These are phyloP conservation scores for Leptosomus discolor DNA, from an alignment of 2,113 vertebrate genomes.

Conservation along the genomic window DNA sequence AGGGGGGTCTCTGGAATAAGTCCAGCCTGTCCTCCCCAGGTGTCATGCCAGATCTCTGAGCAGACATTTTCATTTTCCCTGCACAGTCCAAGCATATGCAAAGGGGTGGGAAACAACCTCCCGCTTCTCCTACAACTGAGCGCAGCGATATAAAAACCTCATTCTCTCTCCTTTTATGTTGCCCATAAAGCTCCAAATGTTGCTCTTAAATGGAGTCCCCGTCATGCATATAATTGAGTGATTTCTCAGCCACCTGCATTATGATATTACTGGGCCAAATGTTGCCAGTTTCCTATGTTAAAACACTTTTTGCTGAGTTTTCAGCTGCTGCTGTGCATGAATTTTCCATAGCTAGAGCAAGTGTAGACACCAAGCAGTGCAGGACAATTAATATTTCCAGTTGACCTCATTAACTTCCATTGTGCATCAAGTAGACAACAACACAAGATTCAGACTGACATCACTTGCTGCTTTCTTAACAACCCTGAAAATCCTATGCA, in stretches of 20 bases:
- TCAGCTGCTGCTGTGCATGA: conserved; percentile 20
- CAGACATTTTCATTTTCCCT: conserved; percentile 4
- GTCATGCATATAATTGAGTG: conserved; percentile 57
- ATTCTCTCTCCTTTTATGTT: conserved; percentile 56
- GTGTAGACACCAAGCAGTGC: neutral
- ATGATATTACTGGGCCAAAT: conserved; percentile 48
- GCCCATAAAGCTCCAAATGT: conserved; percentile 61
- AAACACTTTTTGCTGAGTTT: conserved; percentile 10
- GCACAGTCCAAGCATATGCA: conserved; percentile 44
- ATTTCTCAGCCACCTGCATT: conserved; percentile 59
- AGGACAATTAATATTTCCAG: conserved; percentile 1
- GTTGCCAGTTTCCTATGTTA: neutral
- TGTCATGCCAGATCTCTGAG: neutral
- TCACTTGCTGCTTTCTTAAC: neutral
- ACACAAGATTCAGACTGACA: neutral
- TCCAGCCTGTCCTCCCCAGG: neutral
- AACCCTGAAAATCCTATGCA: neutral
- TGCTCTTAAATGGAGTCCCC: conserved; percentile 58
- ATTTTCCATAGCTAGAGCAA: neutral
- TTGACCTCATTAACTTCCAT: neutral
- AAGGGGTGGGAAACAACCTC: conserved; percentile 34
- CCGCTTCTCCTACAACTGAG: neutral
- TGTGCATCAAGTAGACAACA: neutral
- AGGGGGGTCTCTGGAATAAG: neutral
- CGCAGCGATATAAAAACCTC: neutral